phyloP scores from a whole-genome alignment of 2,113 vertebrate species.

The Pangasianodon hypophthalmus region DNA sequence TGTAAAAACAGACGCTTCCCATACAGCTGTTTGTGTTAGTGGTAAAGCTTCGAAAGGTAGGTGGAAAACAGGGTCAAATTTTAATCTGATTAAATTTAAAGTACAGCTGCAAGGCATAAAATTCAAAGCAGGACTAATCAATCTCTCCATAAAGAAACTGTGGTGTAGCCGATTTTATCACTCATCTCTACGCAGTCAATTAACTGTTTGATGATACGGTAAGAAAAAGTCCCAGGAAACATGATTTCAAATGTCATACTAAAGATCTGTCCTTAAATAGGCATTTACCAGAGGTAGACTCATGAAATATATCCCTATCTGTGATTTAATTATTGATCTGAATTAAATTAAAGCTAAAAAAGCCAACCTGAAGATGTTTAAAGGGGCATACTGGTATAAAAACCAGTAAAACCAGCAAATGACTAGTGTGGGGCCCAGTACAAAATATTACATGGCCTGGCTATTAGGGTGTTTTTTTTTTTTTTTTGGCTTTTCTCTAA shows the following conservation, averaged over 20 bases:
- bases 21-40: background rate
- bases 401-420: background rate
- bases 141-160: background rate
- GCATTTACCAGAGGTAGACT: background rate
- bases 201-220: background rate
- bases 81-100: background rate
- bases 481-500: too few species aligned
- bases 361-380: background rate
- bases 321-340: background rate
- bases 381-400: background rate
- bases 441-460: background rate
- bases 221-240: background rate
- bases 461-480: background rate
- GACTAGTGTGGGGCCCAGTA: background rate
- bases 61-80: background rate
- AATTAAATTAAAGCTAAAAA: background rate
- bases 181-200: background rate
- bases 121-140: background rate
- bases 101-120: background rate
- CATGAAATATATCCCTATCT: background rate
- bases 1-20: background rate
- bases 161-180: background rate
- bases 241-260: background rate
- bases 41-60: background rate
- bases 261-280: background rate